Evolutionary conservation across 2,797 vertebrate species (phyloP), one percentile per base, ranked within the genome.

Genomic region (Gobionotothen gibberifrons): DNA sequence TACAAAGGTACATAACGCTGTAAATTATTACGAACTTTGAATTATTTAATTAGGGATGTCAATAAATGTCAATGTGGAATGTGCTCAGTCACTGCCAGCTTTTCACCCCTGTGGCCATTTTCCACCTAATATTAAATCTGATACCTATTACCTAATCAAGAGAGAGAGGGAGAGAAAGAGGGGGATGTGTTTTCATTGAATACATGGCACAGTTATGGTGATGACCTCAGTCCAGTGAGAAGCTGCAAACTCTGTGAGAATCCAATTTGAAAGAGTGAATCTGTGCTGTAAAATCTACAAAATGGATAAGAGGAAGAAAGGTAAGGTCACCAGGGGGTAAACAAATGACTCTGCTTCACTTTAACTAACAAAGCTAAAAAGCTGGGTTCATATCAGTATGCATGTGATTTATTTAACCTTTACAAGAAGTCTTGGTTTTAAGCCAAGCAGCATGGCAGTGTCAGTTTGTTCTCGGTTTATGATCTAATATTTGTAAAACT

Each of bases 261-360:
- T 53, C n/a, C 8, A 13, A 21, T 44, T 32, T 48, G 3, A 65
- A 58, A 29, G 3, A 53, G 43, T 40, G 36, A 70, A 63, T 64
- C 63, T 54, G 16, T 54, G 46, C 26, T 66, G 48, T 46, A 63
- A 70, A 26, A 82, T 63, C 62, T 60, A 1, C 12, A 64, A 69
- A 67, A 91, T 83, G 88, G 64, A 67, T 47, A 67, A 67, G n/a
- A 88, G 87, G 58, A 91, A 89, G 64, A 92, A 92, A 88, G 90
- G 92, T 93, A 79, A 79, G 89, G 9, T 53, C 7, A 26, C 13
- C 0, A 64, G 10, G 4, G 1, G 16, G 1, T 36, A 32, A 57
- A 61, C 0, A 60, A 47, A 56, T 15, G 4, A 15, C 1, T 21
- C 32, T 64, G 14, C 11, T 48, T 60, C 59, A 19, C 5, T 22